Conservation (phyloP, 1,140 invertebrate genomes). For the Ceratosolen fusciceps region DNA sequence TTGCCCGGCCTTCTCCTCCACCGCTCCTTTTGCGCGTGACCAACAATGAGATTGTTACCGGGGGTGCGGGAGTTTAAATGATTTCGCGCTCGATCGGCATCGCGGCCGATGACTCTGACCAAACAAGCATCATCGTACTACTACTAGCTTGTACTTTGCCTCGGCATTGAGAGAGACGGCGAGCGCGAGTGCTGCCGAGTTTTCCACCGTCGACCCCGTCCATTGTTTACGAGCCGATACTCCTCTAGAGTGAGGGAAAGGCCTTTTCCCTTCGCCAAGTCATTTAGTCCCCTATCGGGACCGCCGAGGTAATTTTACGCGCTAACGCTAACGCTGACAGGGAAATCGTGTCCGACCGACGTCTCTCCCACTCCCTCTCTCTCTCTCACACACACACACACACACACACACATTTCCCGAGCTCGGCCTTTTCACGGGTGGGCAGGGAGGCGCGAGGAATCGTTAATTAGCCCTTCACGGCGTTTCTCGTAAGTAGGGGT, state of each 20-base stretch:
- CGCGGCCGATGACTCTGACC: background rate
- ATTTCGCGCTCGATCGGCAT: background rate
- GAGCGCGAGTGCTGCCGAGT: background rate
- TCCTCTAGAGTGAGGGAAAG: background rate
- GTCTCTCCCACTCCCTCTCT: background rate
- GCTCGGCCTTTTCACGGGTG: too few species aligned
- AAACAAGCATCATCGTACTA: background rate
- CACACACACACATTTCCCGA: background rate
- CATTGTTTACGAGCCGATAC: background rate
- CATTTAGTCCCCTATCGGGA: background rate
- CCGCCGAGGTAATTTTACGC: too few species aligned
- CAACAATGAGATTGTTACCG: constrained; percentile 43
- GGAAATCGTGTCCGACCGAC: background rate
- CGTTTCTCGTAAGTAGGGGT: background rate
- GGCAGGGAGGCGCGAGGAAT: background rate
- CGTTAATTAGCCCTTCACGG: background rate
- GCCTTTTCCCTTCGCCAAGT: background rate
- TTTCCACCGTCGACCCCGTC: background rate
- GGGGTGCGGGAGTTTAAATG: background rate
- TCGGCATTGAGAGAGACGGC: background rate
- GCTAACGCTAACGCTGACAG: background rate
- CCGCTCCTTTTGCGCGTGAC: background rate
- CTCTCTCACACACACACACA: background rate
- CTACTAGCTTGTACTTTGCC: background rate
- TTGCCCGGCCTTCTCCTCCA: background rate